These are phyloP conservation scores for Netelia fuscicornis DNA, from an alignment of 2,888 invertebrate genomes.

Conservation along the genomic window DNA sequence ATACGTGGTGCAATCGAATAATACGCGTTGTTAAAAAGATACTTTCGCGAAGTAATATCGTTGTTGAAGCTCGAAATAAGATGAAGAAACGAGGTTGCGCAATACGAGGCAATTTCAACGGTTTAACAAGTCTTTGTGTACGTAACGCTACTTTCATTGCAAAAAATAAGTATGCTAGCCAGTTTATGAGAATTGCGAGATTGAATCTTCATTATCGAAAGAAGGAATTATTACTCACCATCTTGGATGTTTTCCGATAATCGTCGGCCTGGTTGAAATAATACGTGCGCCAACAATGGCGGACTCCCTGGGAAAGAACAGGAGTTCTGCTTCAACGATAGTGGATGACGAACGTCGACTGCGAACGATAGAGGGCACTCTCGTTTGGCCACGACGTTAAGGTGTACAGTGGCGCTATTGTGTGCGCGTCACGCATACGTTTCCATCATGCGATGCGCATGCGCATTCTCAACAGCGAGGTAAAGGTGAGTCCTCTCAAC, in stretches of 20 bases:
- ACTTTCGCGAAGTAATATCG: not conserved
- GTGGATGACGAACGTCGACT: conserved; percentile 63
- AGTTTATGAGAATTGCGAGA: conserved; percentile 13
- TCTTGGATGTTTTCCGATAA: conserved; percentile 94
- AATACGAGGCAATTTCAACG: conserved; percentile 79
- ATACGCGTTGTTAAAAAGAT: not conserved
- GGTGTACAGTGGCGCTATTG: conserved; percentile 53
- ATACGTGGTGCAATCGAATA: not conserved
- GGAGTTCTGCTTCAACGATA: conserved; percentile 72
- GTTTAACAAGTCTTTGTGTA: conserved; percentile 71
- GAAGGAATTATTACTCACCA: conserved; percentile 87
- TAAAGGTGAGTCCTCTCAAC: not conserved
- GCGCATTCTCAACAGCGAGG: conserved; percentile 40
- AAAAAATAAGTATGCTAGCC: conserved; percentile 76
- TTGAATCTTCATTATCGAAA: conserved; percentile 9
- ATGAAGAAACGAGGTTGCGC: conserved; percentile 79
- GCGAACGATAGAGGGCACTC: conserved; percentile 73
- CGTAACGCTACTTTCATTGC: conserved; percentile 49
- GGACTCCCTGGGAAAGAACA: conserved; percentile 92
- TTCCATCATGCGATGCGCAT: conserved; percentile 59
- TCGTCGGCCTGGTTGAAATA: conserved; percentile 89
- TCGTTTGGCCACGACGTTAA: conserved; percentile 65
- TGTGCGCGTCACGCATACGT: conserved; percentile 53
- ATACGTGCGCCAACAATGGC: conserved; percentile 94
- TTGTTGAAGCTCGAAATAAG: conserved; percentile 49